Conservation (phyloP, 2,888 invertebrate species). For the Drepana falcataria region DNA sequence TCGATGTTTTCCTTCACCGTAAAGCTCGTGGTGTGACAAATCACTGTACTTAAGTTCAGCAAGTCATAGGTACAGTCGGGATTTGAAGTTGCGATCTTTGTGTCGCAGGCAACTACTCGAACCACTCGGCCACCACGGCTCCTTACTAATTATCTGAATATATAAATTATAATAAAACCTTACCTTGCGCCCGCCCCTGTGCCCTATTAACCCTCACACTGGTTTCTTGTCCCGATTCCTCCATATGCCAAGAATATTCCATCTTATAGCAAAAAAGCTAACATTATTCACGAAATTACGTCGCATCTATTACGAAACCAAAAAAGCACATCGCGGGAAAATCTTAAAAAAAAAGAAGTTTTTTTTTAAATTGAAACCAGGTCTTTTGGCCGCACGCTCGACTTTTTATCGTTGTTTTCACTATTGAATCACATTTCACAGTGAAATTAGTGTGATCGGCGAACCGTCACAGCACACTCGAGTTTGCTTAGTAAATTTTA, state of each 20-base stretch:
- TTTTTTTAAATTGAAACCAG: conserved; percentile 3
- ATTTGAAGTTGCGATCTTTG: too few relatives aligned
- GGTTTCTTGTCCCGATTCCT: conserved; percentile 52
- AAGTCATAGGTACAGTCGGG: too few relatives aligned
- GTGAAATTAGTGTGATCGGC: conserved; percentile 34
- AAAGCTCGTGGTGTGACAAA: too few relatives aligned
- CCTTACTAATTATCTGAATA: too few relatives aligned
- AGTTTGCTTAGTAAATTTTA: conserved; percentile 12
- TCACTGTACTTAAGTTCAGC: too few relatives aligned
- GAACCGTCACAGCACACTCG: conserved; percentile 27
- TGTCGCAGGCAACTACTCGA: too few relatives aligned
- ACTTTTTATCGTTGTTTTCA: conserved; percentile 15
- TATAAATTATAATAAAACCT: background rate
- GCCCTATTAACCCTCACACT: conserved; percentile 38
- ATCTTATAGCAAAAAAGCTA: conserved; percentile 41
- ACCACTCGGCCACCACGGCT: too few relatives aligned
- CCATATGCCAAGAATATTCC: conserved; percentile 75
- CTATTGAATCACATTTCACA: conserved; percentile 35
- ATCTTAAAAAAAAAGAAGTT: conserved; percentile 3
- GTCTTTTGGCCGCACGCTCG: conserved; percentile 4
- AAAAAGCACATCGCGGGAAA: conserved; percentile 34
- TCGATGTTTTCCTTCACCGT: too few relatives aligned
- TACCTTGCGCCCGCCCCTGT: conserved; percentile 60
- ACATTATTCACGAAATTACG: conserved; percentile 23
- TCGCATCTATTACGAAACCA: conserved; percentile 36